These are phyloP conservation scores for Zoanthus sansibaricus DNA, from an alignment of 92 coral and sea anemone genomes.

Conservation along the genomic window DNA sequence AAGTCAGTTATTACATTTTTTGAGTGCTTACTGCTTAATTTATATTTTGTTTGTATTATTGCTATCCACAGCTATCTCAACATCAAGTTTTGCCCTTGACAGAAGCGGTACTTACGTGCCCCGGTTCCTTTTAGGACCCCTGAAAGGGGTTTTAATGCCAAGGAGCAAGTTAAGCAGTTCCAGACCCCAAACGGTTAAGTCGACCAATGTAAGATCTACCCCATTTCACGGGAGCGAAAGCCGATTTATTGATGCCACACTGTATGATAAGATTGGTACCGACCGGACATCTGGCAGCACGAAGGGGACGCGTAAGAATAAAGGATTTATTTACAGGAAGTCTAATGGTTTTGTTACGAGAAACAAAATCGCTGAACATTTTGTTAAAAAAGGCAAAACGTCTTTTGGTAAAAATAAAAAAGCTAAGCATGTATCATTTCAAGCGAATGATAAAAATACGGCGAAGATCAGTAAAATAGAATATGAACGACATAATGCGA, in stretches of 20 bases:
- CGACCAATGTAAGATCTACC: background rate
- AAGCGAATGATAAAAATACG: too few species aligned
- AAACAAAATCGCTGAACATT: background rate
- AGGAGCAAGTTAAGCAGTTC: background rate
- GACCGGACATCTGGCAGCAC: background rate
- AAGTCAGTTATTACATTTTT: background rate
- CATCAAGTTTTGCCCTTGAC: background rate
- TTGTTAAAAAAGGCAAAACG: background rate
- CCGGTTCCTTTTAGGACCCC: background rate
- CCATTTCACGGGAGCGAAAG: background rate
- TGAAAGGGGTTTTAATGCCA: background rate
- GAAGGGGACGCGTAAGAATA: conserved; percentile 13
- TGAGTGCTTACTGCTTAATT: background rate
- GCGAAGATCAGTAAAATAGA: background rate
- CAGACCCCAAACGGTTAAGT: background rate
- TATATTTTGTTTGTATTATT: background rate
- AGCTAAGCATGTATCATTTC: background rate
- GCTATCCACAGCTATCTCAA: background rate
- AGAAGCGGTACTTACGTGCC: background rate
- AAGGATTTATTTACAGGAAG: conserved; percentile 12
- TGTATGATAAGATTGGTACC: conserved; percentile 8
- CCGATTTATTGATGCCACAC: conserved; percentile 12
- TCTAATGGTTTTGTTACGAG: background rate
- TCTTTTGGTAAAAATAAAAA: background rate
- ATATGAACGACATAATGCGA: background rate